Base-by-base conservation (phyloP, 2,888 invertebrate genomes). In the Andrena chrysosceles region DNA sequence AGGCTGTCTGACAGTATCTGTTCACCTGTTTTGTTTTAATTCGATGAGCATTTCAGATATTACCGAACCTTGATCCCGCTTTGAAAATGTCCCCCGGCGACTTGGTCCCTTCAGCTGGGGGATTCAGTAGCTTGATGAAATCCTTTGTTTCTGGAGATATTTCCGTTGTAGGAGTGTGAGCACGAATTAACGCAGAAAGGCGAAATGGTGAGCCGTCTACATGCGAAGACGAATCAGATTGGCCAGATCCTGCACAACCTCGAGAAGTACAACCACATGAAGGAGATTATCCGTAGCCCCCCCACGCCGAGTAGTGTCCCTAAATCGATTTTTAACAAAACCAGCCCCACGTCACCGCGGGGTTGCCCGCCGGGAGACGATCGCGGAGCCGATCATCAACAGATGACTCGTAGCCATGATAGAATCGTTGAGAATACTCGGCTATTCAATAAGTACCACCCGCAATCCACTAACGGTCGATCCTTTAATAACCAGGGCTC, bases 161-260 rank as follows among this genome's bases (percentile, higher is more conserved):
- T 91, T 92, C 91, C 92, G 90, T 95, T 95, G 91, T 95, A 98
- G 98, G 98, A 98, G 95, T 98, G 98, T 95, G 99, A 99, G 95
- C 96, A 96, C 95, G 98, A 98, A 94, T 96, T 99, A 94, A 98
- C 98, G 92, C 98, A 99, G 95, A 99, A 99, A 95, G 98, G 98
- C 91, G 98, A 98, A 95, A 97, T 98, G 96, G 98, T 99, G 92
- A 97, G 97, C 94, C 97, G 98, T 92, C 97, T 99, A 91, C 99
- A 99, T 95, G 97, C 97, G 92, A 99, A 99, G 95, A 98, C 98
- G 91, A 97, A 97, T 93, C 98, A 98, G 95, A 98, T 99, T 95
- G 98, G 98, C 95, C 97, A 97, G 95, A 97, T 98, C 94, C 96
- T 98, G 91, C 96, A 96, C 95, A 98, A 98, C 95, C 96, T 98